Evolutionary conservation across 2,113 vertebrate species (phyloP).

Genomic region (Epinephelus lanceolatus): DNA sequence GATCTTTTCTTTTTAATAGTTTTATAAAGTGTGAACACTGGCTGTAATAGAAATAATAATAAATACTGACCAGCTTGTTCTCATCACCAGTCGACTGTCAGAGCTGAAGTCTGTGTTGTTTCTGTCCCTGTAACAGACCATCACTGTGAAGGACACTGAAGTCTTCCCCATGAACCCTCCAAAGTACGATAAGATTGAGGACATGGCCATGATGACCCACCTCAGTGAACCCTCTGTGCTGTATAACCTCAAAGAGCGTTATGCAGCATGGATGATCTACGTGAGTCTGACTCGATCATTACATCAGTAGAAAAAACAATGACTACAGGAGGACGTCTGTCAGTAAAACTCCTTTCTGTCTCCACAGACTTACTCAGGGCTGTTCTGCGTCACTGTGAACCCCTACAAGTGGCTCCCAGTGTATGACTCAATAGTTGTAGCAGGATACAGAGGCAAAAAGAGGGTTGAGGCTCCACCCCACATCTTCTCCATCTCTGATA

Average conservation of each 20-base stretch:
- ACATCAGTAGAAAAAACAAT: background rate
- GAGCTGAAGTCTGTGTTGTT: background rate
- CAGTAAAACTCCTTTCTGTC: background rate
- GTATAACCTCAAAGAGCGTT: conserved; percentile 93
- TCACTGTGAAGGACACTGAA: conserved; percentile 85
- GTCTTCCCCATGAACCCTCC: conserved; percentile 86
- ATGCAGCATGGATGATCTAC: conserved; percentile 94
- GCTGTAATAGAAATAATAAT: background rate
- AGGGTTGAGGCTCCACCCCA: conserved; percentile 83
- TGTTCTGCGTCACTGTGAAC: conserved; percentile 93
- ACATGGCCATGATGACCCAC: conserved; percentile 88
- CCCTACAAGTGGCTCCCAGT: conserved; percentile 94
- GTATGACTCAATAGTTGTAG: conserved; percentile 80
- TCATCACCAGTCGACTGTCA: background rate
- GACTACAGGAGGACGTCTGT: background rate
- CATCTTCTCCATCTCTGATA: conserved; percentile 85
- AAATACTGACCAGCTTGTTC: background rate
- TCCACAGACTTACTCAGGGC: conserved; percentile 89
- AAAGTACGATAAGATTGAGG: conserved; percentile 87
- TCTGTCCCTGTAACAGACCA: conserved; percentile 51
- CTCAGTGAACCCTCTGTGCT: conserved; percentile 85
- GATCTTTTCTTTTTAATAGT: background rate
- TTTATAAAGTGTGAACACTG: background rate
- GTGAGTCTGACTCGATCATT: conserved; percentile 71
- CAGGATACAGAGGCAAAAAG: conserved; percentile 83